Base-by-base conservation (phyloP, 2,113 vertebrate species). In the Eudyptes chrysolophus region DNA sequence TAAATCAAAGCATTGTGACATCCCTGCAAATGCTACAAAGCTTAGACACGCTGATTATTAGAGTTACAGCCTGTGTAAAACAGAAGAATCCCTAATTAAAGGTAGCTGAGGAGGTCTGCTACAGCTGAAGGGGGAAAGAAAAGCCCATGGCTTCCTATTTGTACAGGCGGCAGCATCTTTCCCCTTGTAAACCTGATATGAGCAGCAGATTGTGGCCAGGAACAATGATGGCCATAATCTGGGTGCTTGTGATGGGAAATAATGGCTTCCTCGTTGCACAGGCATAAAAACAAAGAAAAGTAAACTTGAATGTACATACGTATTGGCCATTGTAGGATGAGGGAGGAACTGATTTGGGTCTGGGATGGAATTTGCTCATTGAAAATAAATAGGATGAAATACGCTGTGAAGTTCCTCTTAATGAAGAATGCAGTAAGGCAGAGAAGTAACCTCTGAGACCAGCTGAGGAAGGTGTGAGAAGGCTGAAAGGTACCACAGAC, bases 241-340 rank as follows among this genome's bases (percentile, higher is more conserved):
- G 52, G 8, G 42, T 71, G 71, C 29, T 65, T 7, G 3, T 48
- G n/a, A 4, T 69, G 17, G 54, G 30, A 42, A 77, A 69, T 57
- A 78, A 57, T 21, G 55, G 29, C 10, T 70, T 49, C 29, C 7
- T 92, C 1, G 1, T 68, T 32, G 61, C 49, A 83, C 17, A 57
- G 12, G 20, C 20, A 30, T 51, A 61, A n/a, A 66, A 48, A n/a
- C 21, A 10, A 16, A 21, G 21, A 62, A 52, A 44, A n/a, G 38
- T 8, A 24, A 55, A 52, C 6, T 40, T 61, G 49, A 55, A 22
- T 25, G 5, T 55, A 10, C 1, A 0, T 29, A 3, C 1, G 1
- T 71, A n/a, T 62, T 83, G 61, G 34, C 49, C 26, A 38, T 11
- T 46, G 44, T 38, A 76, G 58, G 42, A 64, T 77, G 42, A 84